Evolutionary conservation across 2,113 vertebrate genomes (phyloP).

Genomic region (Colistium nudipinnis): DNA sequence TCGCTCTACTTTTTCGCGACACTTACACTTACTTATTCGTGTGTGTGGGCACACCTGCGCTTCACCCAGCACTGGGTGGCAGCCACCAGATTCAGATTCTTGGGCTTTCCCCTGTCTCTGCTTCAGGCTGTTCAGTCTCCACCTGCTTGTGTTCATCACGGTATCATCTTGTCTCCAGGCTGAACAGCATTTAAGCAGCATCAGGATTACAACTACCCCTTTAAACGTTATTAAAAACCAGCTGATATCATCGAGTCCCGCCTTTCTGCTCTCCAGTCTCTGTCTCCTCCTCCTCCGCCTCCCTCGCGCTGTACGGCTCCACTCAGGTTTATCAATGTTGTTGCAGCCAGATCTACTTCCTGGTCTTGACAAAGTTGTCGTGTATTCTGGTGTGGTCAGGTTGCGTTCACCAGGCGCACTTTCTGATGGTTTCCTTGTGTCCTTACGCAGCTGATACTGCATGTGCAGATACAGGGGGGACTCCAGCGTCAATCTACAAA

Average conservation of each 20-base stretch:
- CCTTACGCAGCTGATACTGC: constrained; percentile 12
- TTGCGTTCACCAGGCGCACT: constrained; percentile 30
- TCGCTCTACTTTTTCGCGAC: no score
- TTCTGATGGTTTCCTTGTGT: constrained; percentile 36
- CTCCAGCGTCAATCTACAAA: constrained; percentile 29
- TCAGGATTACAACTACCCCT: not conserved
- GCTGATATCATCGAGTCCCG: constrained; percentile 56
- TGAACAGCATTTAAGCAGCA: no score
- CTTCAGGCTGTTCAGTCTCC: no score
- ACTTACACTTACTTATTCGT: no score
- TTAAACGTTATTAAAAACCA: constrained; percentile 42
- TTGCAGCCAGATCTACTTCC: constrained; percentile 80
- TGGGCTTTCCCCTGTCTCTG: no score
- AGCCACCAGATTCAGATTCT: no score
- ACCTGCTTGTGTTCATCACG: no score
- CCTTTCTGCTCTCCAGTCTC: constrained; percentile 61
- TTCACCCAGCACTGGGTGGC: no score
- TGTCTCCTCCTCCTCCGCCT: constrained; percentile 41
- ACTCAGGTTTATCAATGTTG: constrained; percentile 82
- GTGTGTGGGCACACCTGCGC: no score
- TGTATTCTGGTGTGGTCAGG: constrained; percentile 56
- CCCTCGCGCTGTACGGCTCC: constrained; percentile 27
- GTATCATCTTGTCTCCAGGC: no score
- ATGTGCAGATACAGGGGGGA: not conserved
- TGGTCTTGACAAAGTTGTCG: constrained; percentile 71